Evolutionary conservation across 1,140 invertebrate species (phyloP), one percentile per base, ranked within the genome.

Genomic region (Calycopis cecrops): DNA sequence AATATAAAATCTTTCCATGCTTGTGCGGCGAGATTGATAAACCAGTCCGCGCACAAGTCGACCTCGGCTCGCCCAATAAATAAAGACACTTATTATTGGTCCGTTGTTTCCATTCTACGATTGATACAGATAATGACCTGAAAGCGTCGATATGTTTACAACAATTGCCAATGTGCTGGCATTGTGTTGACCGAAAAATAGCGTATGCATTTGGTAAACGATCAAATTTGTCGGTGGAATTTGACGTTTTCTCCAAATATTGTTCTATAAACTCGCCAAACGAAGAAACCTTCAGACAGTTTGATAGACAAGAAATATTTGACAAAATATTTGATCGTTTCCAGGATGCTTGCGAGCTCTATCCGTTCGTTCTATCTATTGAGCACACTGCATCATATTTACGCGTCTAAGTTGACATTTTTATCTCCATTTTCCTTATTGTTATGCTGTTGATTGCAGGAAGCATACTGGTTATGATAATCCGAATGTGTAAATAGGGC

Each of bases 1-100:
- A 42, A 53, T 40, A 37, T 35, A 33, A 61, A 61, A 61, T 44
- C 63, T 63, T 74, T 76, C 55, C 53, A 69, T 57, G 69, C 68
- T 73, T 73, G 67, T 61, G 59, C 69, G 66, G 62, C 53, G 52
- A 57, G 49, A 69, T 63, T 79, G 75, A 76, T 76, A 86, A 83
- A 86, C 83, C 80, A 83, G 83, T 86, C 77, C 58, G 72, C 62
- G 58, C 63, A 75, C 71, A 79, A 66, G 79, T 64, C 78, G 83
- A 72, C 79, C 80, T 84, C 80, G 80, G 60, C 59, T 69, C 76
- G 71, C 63, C 69, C 70, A 77, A 81, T 79, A 86, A 82, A 79
- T 85, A 81, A 80, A 77, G 63, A 69, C 58, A 73, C 71, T 71
- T 75, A 83, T 72, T 76, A 80, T 79, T 80, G 73, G 60, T 73